These are phyloP conservation scores for Stictocephala bisonia DNA, from an alignment of 2,888 invertebrate genomes.

Conservation along the genomic window DNA sequence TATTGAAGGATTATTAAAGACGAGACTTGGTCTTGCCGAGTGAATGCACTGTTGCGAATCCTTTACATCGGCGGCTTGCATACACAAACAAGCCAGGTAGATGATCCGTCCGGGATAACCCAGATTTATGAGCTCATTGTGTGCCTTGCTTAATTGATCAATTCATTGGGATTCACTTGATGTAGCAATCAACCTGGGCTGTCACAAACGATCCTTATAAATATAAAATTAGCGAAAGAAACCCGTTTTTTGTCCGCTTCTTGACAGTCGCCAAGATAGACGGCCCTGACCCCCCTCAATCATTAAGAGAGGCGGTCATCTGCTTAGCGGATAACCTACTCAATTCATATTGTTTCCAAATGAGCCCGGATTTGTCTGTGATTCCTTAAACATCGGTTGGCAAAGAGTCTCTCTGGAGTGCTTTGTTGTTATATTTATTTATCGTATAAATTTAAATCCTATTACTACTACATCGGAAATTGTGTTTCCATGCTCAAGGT, in stretches of 20 bases:
- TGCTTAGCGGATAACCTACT: conserved; percentile 25
- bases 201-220: conserved; percentile 41
- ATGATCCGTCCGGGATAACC: conserved; percentile 20
- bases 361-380: conserved; percentile 38
- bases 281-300: conserved; percentile 22
- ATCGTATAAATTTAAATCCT: conserved; percentile 37
- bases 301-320: conserved; percentile 13
- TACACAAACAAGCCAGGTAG: too few relatives aligned
- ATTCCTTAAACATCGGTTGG: conserved; percentile 33
- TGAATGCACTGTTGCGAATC: too few relatives aligned
- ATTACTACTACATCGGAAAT: too few relatives aligned
- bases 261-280: conserved; percentile 22
- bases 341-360: conserved; percentile 41
- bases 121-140: conserved; percentile 33
- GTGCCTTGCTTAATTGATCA: conserved; percentile 32
- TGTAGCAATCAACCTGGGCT: conserved; percentile 39
- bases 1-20: too few relatives aligned
- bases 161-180: conserved; percentile 40
- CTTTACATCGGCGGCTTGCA: too few relatives aligned
- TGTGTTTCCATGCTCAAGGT: too few relatives aligned
- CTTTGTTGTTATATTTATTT: conserved; percentile 32
- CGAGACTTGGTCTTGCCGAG: too few relatives aligned
- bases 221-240: conserved; percentile 42
- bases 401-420: not conserved
- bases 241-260: conserved; percentile 30